phyloP scores from a whole-genome alignment of 2,888 invertebrate species.

The Nowickia ferox region DNA sequence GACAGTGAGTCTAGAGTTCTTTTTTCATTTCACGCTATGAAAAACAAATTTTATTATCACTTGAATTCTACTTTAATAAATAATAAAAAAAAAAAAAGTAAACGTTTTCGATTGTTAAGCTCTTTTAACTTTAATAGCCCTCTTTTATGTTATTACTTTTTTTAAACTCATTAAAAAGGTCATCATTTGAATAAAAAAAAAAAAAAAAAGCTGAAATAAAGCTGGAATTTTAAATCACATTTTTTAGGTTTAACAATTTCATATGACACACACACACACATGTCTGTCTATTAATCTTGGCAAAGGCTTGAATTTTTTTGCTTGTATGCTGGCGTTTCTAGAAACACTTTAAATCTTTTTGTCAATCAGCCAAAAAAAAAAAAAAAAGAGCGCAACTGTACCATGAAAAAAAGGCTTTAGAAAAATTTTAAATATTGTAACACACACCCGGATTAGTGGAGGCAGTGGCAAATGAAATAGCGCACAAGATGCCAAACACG shows the following conservation, averaged over 20 bases:
- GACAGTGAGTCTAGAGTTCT: no score
- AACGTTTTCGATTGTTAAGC: not conserved
- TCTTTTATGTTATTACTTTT: not conserved
- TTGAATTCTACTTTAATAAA: not conserved
- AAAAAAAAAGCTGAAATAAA: constrained; percentile 8
- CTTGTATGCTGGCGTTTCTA: constrained; percentile 21
- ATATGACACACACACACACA: constrained; percentile 1
- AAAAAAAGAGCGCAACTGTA: constrained; percentile 14
- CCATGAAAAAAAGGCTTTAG: constrained; percentile 15
- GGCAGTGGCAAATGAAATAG: constrained; percentile 1
- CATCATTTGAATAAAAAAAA: no score
- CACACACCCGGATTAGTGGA: constrained; percentile 47
- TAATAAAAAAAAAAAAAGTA: not conserved
- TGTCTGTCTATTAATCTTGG: constrained; percentile 27
- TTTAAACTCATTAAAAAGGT: not conserved
- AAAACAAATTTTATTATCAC: not conserved
- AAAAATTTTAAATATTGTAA: constrained; percentile 46
- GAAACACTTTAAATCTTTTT: constrained; percentile 69
- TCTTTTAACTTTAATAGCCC: not conserved
- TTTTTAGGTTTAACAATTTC: not conserved
- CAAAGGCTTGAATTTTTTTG: constrained; percentile 37
- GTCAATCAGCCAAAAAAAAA: constrained; percentile 65
- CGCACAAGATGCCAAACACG: constrained; percentile 27
- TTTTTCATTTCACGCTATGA: no score
- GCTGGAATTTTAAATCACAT: constrained; percentile 15